Conservation (phyloP, 1,140 invertebrate genomes). For the Ladona fulva region DNA sequence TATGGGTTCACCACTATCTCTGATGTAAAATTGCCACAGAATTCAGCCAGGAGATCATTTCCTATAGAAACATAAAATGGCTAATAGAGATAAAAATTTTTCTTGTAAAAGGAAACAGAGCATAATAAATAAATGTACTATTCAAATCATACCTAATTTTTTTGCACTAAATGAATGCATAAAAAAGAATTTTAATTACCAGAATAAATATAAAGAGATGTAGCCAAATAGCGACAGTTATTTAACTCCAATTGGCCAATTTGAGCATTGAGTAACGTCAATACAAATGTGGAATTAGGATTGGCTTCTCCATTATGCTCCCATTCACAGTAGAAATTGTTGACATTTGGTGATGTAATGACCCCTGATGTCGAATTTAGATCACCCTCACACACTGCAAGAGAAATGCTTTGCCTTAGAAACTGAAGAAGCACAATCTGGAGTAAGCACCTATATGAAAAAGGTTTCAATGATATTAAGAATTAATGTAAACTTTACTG, state of each 20-base stretch:
- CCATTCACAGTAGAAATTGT: slow-evolving; percentile 35
- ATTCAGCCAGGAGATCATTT: slow-evolving; percentile 16
- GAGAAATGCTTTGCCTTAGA: no score
- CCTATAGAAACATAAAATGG: not conserved
- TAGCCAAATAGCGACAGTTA: slow-evolving; percentile 20
- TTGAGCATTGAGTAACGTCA: slow-evolving; percentile 12
- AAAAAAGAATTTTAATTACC: slow-evolving; percentile 22
- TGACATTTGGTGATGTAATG: slow-evolving; percentile 29
- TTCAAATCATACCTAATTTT: slow-evolving; percentile 18
- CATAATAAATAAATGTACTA: not conserved
- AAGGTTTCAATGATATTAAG: no score
- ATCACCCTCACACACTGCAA: slow-evolving; percentile 41
- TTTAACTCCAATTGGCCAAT: not conserved
- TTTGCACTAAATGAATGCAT: slow-evolving; percentile 40
- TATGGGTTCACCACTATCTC: slow-evolving; percentile 16
- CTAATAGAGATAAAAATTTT: no score
- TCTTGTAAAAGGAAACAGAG: not conserved
- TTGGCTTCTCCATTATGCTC: slow-evolving; percentile 21
- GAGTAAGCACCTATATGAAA: no score
- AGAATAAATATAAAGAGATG: slow-evolving; percentile 23
- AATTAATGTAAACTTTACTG: no score
- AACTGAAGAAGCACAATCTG: no score
- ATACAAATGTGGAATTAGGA: slow-evolving; percentile 14
- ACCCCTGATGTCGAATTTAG: slow-evolving; percentile 31
- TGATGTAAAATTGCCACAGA: slow-evolving; percentile 23